phyloP scores from a whole-genome alignment of 2,797 vertebrate species.

The Vultur gryphus region DNA sequence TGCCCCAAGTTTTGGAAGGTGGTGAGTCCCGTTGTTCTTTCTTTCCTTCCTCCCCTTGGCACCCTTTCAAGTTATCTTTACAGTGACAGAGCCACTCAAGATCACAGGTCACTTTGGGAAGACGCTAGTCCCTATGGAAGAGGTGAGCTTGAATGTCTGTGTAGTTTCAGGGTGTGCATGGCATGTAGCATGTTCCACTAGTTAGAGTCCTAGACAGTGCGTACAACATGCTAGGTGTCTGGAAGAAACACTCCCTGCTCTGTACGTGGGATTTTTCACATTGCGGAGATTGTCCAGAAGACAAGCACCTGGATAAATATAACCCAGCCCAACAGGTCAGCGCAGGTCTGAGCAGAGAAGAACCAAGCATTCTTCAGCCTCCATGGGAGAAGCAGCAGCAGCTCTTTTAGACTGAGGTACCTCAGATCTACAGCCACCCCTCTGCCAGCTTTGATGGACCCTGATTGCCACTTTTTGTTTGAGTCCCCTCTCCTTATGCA shows the following conservation, averaged over 20 bases:
- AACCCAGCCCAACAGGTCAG: neutral
- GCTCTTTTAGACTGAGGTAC: neutral
- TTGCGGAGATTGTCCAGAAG: slow-evolving; percentile 19
- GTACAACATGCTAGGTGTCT: neutral
- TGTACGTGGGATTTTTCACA: slow-evolving; percentile 4
- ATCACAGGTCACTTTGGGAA: neutral
- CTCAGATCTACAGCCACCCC: neutral
- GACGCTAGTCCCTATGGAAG: neutral
- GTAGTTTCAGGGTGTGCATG: neutral
- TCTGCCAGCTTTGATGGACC: neutral
- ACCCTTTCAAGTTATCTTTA: neutral
- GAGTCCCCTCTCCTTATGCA: neutral
- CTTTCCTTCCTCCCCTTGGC: neutral
- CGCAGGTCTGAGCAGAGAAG: neutral
- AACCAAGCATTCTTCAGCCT: neutral
- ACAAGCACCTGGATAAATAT: slow-evolving; percentile 33
- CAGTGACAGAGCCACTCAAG: accelerated
- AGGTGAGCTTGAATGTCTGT: accelerated
- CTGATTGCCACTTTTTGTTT: neutral
- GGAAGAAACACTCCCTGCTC: slow-evolving; percentile 19
- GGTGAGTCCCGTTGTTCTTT: neutral
- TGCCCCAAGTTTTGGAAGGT: neutral
- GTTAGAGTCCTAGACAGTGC: neutral
- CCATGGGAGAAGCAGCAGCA: neutral
- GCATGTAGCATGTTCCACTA: accelerated